Evolutionary conservation across 2,888 invertebrate species (phyloP).

Genomic region (Eubasilissa splendida): DNA sequence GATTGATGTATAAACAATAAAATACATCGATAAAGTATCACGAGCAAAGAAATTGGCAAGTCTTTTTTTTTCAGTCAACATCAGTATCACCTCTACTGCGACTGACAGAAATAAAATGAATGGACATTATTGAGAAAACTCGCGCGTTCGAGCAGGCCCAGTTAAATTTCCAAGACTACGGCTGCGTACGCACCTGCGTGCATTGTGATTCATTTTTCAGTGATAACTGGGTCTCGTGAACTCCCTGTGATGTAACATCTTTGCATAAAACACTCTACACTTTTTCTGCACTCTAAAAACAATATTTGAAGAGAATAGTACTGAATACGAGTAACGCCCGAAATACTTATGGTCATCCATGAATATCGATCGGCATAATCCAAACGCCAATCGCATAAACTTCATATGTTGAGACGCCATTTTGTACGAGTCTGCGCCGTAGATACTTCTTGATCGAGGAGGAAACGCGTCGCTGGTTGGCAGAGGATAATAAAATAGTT

Average conservation of each 20-base stretch:
- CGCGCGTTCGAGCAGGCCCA: constrained; percentile 83
- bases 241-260: constrained; percentile 72
- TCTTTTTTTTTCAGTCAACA: constrained; percentile 40
- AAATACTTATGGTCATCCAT: constrained; percentile 73
- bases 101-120: constrained; percentile 69
- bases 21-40: not conserved
- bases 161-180: constrained; percentile 89
- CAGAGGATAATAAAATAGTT: constrained; percentile 28
- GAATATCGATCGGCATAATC: constrained; percentile 78
- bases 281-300: constrained; percentile 67
- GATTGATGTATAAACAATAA: not conserved
- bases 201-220: constrained; percentile 65
- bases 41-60: not conserved
- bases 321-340: constrained; percentile 68
- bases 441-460: constrained; percentile 56
- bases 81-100: constrained; percentile 49
- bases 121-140: constrained; percentile 61
- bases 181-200: constrained; percentile 98
- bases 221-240: constrained; percentile 66
- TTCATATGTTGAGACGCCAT: constrained; percentile 76
- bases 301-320: constrained; percentile 67
- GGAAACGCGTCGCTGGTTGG: constrained; percentile 35
- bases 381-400: constrained; percentile 69
- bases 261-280: constrained; percentile 70
- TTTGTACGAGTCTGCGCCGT: constrained; percentile 81